Percentiles rank a stretch among this genome's conserved stretches.
phyloP scores from a whole-genome alignment of 64 coral and sea anemone genomes.

The Anthopleura sola region DNA sequence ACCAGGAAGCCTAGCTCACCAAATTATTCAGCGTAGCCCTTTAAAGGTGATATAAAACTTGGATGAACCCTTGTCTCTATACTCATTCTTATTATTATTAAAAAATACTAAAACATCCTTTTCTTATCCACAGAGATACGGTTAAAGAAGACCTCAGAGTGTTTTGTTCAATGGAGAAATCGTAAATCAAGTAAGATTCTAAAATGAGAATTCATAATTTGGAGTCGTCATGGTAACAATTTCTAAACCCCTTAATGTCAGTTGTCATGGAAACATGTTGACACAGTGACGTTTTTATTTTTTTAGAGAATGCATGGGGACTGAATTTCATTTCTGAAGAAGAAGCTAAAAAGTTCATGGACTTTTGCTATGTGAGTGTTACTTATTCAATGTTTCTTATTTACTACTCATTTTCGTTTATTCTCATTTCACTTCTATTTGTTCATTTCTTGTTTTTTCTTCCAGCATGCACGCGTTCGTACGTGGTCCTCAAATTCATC shows the following conservation, averaged over 20 bases:
- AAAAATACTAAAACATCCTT: no score
- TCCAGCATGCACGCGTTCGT: slow-evolving; percentile 7
- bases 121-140: slow-evolving; percentile 60
- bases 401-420: slow-evolving; percentile 4
- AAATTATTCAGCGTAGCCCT: no score
- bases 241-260: not conserved
- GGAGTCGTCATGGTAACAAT: no score
- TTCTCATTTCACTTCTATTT: not conserved
- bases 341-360: slow-evolving; percentile 82
- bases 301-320: slow-evolving; percentile 92
- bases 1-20: no score
- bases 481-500: not conserved
- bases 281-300: not conserved
- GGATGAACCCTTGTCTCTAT: no score
- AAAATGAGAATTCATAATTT: not conserved
- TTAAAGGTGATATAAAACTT: no score
- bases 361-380: slow-evolving; percentile 88
- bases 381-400: not conserved
- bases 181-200: slow-evolving; percentile 87
- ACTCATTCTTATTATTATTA: no score
- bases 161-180: slow-evolving; percentile 99
- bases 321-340: slow-evolving; percentile 95
- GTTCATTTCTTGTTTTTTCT: not conserved
- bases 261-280: not conserved
- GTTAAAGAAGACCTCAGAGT: slow-evolving; percentile 97